Evolutionary conservation across 2,888 invertebrate genomes (phyloP), one percentile per base, ranked within the genome.

Genomic region (Andrena flavipes): DNA sequence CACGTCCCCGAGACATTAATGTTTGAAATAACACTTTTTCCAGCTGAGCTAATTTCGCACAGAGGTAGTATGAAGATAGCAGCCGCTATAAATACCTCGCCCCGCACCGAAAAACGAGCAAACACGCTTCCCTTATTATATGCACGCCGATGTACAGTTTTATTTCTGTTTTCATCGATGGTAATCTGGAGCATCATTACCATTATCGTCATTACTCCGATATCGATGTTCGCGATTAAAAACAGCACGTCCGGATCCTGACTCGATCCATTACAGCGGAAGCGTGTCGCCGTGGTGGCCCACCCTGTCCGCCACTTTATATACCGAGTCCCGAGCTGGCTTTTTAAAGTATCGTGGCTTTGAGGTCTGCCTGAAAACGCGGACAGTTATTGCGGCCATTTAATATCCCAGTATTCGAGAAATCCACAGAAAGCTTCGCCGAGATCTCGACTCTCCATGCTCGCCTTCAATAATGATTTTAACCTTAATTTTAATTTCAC

Each of bases 151-250:
- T 69, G 8, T 23, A 16, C 35, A n/a, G 48, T 71, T 78, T 78
- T 78, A 60, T 78, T 84, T 68, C 74, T 75, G 54, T 78, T 65
- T 75, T 49, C 74, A 13, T 20, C 71, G 74, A 82, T 78, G 59
- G 62, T 82, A 75, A 82, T 82, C 78, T 29, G 48, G 48, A 49
- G 60, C 30, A 72, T 78, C 78, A 74, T 77, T 67, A 70, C 70
- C 74, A 68, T 76, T 73, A 82, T 62, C 60, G 67, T 83, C 65
- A 81, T 81, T 83, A 56, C 72, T 65, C 29, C 5, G 62, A 51
- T 72, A 62, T 82, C 62, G 62, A 70, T 35, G 56, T 35, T 7
- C 30, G 30, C 26, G 35, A 20, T 69, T 70, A 51, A 71, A 74
- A 74, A 73, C 42, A n/a, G 7, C 48, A 48, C 63, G 42, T 20